Conservation (phyloP, 2,797 vertebrate species). For the Serranus cabrilla region DNA sequence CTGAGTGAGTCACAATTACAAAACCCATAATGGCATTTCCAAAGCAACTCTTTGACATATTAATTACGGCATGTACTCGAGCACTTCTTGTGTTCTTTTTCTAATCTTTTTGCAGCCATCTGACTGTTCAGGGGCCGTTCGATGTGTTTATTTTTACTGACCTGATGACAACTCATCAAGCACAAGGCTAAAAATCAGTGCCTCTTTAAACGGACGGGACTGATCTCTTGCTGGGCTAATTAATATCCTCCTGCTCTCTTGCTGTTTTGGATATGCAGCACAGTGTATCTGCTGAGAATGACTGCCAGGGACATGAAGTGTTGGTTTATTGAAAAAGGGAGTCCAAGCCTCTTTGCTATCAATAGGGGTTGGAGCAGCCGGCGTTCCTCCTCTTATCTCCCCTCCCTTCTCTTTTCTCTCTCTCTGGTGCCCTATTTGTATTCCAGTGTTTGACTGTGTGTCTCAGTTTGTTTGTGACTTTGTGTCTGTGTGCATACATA, state of each 20-base stretch:
- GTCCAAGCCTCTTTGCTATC: conserved; percentile 37
- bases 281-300: conserved; percentile 47
- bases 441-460: conserved; percentile 11
- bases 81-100: conserved; percentile 26
- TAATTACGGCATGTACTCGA: conserved; percentile 24
- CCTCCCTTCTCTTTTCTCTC: not conserved
- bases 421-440: conserved; percentile 20
- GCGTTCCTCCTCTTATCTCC: conserved; percentile 27
- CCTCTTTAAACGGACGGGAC: conserved; percentile 35
- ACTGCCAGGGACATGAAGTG: conserved; percentile 59
- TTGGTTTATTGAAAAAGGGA: conserved; percentile 57
- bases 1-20: conserved; percentile 50
- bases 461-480: conserved; percentile 1
- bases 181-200: conserved; percentile 18
- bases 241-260: conserved; percentile 65
- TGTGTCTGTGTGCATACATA: conserved; percentile 10
- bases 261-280: conserved; percentile 60
- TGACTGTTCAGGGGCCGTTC: conserved; percentile 20
- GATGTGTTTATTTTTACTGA: conserved; percentile 55
- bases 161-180: conserved; percentile 53
- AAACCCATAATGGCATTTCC: conserved; percentile 51
- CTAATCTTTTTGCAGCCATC: conserved; percentile 18
- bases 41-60: conserved; percentile 34
- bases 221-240: conserved; percentile 60
- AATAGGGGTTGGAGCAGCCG: conserved; percentile 15